Percentiles rank a stretch among this genome's conserved stretches.
Conservation (phyloP, 2,888 invertebrate genomes). For the Rugalucina vietnamica region DNA sequence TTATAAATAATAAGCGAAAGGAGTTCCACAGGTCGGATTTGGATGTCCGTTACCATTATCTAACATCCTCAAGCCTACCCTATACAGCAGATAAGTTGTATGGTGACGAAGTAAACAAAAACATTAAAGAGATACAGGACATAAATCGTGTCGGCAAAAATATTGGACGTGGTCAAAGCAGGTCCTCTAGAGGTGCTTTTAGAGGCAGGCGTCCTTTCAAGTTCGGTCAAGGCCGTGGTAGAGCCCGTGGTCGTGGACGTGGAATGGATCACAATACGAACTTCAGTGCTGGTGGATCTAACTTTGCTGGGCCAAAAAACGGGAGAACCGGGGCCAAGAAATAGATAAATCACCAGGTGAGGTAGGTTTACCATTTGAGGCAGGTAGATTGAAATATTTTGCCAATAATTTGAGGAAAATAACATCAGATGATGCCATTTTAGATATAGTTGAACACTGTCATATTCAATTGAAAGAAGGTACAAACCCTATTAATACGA, state of each 20-base stretch:
- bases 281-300: background rate
- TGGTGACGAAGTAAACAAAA: constrained; percentile 3
- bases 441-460: background rate
- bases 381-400: no score
- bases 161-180: background rate
- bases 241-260: background rate
- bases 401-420: constrained; percentile 24
- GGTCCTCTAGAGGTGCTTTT: background rate
- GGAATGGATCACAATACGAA: background rate
- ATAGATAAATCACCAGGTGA: background rate
- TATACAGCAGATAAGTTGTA: background rate
- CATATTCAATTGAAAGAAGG: background rate
- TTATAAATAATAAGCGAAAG: constrained; percentile 1
- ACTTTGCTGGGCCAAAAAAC: background rate
- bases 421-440: background rate
- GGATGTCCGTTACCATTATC: background rate
- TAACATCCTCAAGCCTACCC: background rate
- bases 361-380: background rate
- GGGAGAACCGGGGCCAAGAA: background rate
- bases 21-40: background rate
- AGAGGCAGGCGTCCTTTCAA: background rate
- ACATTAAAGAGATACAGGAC: background rate
- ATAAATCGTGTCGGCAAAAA: background rate
- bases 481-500: background rate
- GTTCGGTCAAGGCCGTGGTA: background rate